phyloP scores from a whole-genome alignment of 1,140 invertebrate genomes.

The Zaprionus davidi region DNA sequence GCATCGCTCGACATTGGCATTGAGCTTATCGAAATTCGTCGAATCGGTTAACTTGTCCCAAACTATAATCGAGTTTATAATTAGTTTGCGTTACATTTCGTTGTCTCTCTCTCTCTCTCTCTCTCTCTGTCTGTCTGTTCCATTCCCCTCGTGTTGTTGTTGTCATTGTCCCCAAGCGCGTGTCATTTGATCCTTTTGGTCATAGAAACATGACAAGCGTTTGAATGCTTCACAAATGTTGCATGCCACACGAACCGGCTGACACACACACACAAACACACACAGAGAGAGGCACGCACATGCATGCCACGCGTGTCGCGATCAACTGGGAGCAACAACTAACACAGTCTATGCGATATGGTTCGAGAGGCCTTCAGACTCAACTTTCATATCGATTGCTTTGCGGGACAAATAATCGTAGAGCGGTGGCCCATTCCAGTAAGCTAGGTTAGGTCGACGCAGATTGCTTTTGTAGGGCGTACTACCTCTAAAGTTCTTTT shows the following conservation, averaged over 20 bases:
- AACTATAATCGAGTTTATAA: slow-evolving; percentile 39
- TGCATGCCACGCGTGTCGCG: slow-evolving; percentile 31
- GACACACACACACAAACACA: not conserved
- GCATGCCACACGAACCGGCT: slow-evolving; percentile 37
- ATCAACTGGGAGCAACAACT: slow-evolving; percentile 10
- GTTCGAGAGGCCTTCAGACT: not conserved
- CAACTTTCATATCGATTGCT: slow-evolving; percentile 15
- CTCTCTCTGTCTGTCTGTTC: not conserved
- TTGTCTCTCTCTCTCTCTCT: slow-evolving; percentile 1
- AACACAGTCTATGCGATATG: not conserved
- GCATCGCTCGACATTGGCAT: slow-evolving; percentile 25
- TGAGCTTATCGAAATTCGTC: slow-evolving; percentile 17
- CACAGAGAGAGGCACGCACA: slow-evolving; percentile 8
- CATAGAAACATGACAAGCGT: slow-evolving; percentile 40
- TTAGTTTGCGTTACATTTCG: slow-evolving; percentile 21
- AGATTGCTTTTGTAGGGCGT: too few relatives aligned
- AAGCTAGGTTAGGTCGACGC: not conserved
- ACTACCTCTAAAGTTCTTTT: too few relatives aligned
- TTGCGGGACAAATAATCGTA: too few relatives aligned
- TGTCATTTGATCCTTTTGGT: slow-evolving; percentile 50
- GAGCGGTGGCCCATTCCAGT: too few relatives aligned
- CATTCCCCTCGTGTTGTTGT: not conserved
- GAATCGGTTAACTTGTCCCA: slow-evolving; percentile 23
- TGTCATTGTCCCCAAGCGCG: slow-evolving; percentile 18
- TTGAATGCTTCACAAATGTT: slow-evolving; percentile 33